These are phyloP conservation scores for Achlya flavicornis DNA, from an alignment of 2,888 invertebrate genomes.

Conservation along the genomic window DNA sequence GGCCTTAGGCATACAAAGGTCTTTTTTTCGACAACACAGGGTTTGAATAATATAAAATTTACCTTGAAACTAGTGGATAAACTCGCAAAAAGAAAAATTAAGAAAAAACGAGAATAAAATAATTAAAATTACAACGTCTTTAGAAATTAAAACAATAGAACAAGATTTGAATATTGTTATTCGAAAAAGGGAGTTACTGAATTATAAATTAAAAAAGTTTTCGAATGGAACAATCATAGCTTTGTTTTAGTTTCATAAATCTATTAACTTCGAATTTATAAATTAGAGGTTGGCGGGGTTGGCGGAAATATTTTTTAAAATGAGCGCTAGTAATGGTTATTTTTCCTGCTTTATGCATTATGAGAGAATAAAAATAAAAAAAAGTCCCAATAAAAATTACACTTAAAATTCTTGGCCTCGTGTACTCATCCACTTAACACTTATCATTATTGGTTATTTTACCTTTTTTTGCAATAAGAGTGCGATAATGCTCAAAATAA, in stretches of 20 bases:
- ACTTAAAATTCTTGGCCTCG: no score
- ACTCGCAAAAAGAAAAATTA: not conserved
- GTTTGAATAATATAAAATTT: no score
- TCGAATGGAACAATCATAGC: not conserved
- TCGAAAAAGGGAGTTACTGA: conserved; percentile 1
- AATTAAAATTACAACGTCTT: conserved; percentile 11
- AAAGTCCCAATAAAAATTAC: no score
- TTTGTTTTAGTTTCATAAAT: conserved; percentile 1
- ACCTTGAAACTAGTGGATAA: no score
- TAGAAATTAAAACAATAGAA: conserved; percentile 2
- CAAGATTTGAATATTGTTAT: conserved; percentile 10
- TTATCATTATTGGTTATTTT: not conserved
- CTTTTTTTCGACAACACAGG: no score
- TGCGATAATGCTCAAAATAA: not conserved
- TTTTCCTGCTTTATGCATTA: not conserved
- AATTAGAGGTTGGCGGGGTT: not conserved
- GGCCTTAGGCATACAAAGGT: no score
- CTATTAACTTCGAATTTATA: conserved; percentile 5
- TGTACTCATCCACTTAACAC: no score
- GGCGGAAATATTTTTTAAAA: not conserved
- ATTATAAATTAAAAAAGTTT: conserved; percentile 8
- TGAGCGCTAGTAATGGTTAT: not conserved
- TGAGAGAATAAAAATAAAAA: no score
- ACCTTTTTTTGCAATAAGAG: no score
- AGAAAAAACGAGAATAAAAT: not conserved